A percentile compares a stretch with the other conserved stretches of the same genome.
These are phyloP conservation scores for Bergia sp. DNA, from an alignment of 92 coral and sea anemone genomes.

Conservation along the genomic window DNA sequence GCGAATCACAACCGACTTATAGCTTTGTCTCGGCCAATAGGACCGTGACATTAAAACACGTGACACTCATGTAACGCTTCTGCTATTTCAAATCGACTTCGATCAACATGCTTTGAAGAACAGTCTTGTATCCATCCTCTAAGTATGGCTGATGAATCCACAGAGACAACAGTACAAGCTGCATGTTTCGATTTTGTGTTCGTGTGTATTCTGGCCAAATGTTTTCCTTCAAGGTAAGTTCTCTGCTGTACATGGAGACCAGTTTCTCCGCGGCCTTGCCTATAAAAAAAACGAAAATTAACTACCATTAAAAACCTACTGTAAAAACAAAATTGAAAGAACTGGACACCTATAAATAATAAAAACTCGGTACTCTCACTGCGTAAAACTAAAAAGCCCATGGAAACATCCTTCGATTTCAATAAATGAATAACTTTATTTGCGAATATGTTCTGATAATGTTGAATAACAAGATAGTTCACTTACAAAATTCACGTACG, in stretches of 20 bases:
- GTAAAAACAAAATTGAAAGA: no score
- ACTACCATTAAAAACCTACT: neutral
- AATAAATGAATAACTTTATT: no score
- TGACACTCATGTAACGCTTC: neutral
- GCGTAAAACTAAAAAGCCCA: neutral
- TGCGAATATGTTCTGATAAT: no score
- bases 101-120: constrained; percentile 86
- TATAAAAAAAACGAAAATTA: constrained; percentile 26
- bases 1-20: neutral
- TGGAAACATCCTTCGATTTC: neutral
- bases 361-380: neutral
- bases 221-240: constrained; percentile 81
- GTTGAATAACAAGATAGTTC: neutral
- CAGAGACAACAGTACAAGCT: constrained; percentile 81
- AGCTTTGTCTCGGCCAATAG: neutral
- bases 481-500: constrained; percentile 80
- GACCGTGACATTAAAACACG: neutral
- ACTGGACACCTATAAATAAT: no score
- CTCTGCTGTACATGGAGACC: constrained; percentile 66
- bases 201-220: constrained; percentile 71
- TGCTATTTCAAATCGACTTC: constrained; percentile 78
- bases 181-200: constrained; percentile 73
- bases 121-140: constrained; percentile 60
- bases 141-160: constrained; percentile 95
- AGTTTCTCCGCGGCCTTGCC: constrained; percentile 79